Base-by-base conservation (phyloP, 1,140 invertebrate species). In the Coptotermes formosanus region DNA sequence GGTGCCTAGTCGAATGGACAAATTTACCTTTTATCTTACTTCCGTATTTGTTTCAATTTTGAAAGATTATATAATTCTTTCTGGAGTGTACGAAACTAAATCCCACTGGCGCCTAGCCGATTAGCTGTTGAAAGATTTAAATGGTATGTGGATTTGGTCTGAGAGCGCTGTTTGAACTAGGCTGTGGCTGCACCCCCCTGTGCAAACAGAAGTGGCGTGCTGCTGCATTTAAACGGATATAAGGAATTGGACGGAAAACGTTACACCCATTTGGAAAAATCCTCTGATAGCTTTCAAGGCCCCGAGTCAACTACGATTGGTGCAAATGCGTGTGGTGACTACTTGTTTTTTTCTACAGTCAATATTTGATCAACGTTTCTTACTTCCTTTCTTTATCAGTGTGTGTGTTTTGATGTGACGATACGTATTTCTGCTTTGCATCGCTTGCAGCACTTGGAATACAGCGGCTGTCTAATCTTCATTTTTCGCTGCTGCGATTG, bases 371-470 rank as follows among this genome's bases (percentile, higher is more conserved):
- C 25, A 30, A 19, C 19, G 1, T 25, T n/a, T 75, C n/a, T 75
- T 75, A 75, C 14, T 75, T 75, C 64, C 64, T 75, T n/a, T 75
- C 64, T 75, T 75, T 75, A 75, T 75, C 64, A 75, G 25, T 75
- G 64, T 75, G 64, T 75, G 64, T 75, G 14, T 75, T n/a, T 16
- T 75, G 64, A 75, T 75, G 64, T n/a, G 8, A 75, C 14, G 64
- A 30, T 75, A 16, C n/a, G 64, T 75, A 12, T 30, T 11, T 64
- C 59, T 64, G 59, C 59, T 64, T 64, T 64, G 12, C 25, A 64
- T 64, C 64, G 2, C 64, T 55, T 55, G 38, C 52, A 55, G 52
- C 52, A 12, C 52, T 19, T 19, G 52, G 19, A 19, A 1, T 4
- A 55, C 14, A 55, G 16, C 52, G 52, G 19, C 19, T 19, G 38